phyloP scores from a whole-genome alignment of 1,140 invertebrate genomes.

The Orchestia grillus region DNA sequence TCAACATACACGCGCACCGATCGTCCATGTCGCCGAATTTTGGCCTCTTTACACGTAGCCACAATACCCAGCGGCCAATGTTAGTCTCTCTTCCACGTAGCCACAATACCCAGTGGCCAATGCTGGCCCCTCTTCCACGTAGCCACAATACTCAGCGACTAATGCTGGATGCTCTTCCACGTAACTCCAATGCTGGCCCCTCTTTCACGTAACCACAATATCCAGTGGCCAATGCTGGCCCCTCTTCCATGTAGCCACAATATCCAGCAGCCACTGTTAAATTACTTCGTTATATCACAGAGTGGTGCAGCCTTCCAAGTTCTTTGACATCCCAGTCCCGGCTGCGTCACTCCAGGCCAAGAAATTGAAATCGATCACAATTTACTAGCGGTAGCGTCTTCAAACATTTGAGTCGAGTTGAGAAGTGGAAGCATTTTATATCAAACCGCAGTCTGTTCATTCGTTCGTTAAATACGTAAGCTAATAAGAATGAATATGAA shows the following conservation, averaged over 20 bases:
- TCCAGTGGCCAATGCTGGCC: too few relatives aligned
- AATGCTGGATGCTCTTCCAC: not conserved
- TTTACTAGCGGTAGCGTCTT: not conserved
- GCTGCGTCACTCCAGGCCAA: not conserved
- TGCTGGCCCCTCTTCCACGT: too few relatives aligned
- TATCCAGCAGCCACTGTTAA: not conserved
- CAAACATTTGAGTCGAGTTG: not conserved
- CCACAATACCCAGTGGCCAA: too few relatives aligned
- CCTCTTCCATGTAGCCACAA: not conserved
- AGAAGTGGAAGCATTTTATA: not conserved
- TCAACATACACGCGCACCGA: not conserved
- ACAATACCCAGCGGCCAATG: too few relatives aligned
- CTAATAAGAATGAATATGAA: not conserved
- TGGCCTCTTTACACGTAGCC: too few relatives aligned
- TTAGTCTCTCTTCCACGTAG: too few relatives aligned
- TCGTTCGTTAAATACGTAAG: not conserved
- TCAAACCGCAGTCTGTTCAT: not conserved
- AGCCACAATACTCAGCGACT: too few relatives aligned
- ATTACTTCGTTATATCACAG: not conserved
- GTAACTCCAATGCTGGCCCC: not conserved
- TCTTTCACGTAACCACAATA: too few relatives aligned
- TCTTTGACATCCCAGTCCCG: not conserved
- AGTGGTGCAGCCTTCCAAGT: not conserved
- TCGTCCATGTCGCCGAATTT: not conserved
- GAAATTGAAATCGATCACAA: not conserved